These are phyloP conservation scores for Salarias fasciatus DNA, from an alignment of 2,797 vertebrate species.

Conservation along the genomic window DNA sequence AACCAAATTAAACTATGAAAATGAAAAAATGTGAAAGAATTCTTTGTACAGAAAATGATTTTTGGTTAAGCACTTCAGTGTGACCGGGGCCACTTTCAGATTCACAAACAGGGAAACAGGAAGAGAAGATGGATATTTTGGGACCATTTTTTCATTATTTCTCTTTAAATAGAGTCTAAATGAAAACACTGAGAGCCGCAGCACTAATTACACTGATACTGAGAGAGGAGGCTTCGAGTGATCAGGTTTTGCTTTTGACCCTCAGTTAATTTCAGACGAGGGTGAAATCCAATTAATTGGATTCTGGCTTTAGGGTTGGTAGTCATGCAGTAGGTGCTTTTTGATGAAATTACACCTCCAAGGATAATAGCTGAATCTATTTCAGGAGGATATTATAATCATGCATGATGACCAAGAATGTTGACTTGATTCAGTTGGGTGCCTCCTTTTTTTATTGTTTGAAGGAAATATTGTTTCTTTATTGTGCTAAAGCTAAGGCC, in stretches of 20 bases:
- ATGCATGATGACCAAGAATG: not conserved
- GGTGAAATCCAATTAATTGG: conserved; percentile 65
- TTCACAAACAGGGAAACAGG: too few relatives aligned
- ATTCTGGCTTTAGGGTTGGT: conserved; percentile 52
- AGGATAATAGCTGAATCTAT: conserved; percentile 53
- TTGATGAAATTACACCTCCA: conserved; percentile 49
- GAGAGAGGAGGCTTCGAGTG: conserved; percentile 8
- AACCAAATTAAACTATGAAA: too few relatives aligned
- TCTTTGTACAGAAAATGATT: too few relatives aligned
- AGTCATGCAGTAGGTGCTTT: conserved; percentile 39
- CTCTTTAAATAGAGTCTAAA: conserved; percentile 5
- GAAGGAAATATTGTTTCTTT: too few relatives aligned
- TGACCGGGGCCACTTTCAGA: too few relatives aligned
- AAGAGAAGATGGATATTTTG: not conserved
- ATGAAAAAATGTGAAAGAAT: too few relatives aligned
- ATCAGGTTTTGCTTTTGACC: conserved; percentile 41
- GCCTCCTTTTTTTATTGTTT: not conserved
- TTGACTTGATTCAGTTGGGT: conserved; percentile 10
- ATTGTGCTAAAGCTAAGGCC: not conserved
- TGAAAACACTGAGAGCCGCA: conserved; percentile 9
- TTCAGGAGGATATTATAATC: conserved; percentile 29
- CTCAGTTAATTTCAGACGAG: conserved; percentile 58
- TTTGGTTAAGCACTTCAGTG: too few relatives aligned
- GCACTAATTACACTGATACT: conserved; percentile 14
- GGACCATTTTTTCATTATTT: not conserved